Evolutionary conservation across 2,797 vertebrate genomes (phyloP).

Genomic region (Erethizon dorsatum): DNA sequence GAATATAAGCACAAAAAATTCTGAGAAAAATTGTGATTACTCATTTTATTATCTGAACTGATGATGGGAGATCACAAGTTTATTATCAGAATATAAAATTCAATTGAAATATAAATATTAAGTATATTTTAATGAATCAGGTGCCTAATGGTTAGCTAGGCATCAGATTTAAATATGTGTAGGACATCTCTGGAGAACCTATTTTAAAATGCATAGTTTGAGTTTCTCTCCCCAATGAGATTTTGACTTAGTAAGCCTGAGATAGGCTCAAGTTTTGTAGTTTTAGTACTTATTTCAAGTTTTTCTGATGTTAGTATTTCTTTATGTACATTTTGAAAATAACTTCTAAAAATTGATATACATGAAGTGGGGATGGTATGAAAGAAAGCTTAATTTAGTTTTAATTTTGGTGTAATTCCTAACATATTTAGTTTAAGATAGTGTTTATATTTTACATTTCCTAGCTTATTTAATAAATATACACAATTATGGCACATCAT

Average conservation of each 20-base stretch:
- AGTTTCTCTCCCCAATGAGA: not conserved
- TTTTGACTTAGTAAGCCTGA: not conserved
- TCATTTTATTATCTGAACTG: not conserved
- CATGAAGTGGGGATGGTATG: not conserved
- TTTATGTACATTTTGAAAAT: not conserved
- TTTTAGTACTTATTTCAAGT: not conserved
- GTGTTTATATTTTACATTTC: not conserved
- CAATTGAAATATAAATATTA: not conserved
- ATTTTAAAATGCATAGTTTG: not conserved
- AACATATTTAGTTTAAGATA: not conserved
- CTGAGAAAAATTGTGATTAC: not conserved
- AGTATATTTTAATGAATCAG: not conserved
- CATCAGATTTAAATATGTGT: not conserved
- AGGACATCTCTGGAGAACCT: not conserved
- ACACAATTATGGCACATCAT: not conserved
- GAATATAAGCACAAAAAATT: not conserved
- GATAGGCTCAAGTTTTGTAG: not conserved
- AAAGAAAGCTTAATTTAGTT: not conserved
- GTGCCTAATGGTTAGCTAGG: not conserved
- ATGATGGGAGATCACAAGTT: not conserved
- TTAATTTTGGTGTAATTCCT: not conserved
- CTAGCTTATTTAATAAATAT: not conserved
- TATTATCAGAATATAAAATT: not conserved
- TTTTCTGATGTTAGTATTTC: not conserved
- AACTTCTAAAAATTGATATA: not conserved